Base-by-base conservation (phyloP, 2,113 vertebrate genomes). In the Talpa occidentalis region DNA sequence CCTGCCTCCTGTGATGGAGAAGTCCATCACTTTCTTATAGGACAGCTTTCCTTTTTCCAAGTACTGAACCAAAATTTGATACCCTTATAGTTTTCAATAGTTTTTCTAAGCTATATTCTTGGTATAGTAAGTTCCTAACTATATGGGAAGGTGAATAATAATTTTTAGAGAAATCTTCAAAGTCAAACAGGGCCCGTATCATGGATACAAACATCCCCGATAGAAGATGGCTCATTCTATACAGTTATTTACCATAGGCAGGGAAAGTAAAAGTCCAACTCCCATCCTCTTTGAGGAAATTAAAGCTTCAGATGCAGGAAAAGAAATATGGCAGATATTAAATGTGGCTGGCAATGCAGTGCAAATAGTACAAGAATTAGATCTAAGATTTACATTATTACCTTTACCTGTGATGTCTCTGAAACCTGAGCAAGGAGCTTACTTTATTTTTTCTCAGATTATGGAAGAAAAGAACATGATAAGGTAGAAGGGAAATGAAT, bases 101-200 rank as follows among this genome's bases (percentile, higher is more conserved):
- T 76, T 70, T 92, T 24, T 69, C 26, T 22, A 78, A 52, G 42
- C 28, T 81, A 69, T 76, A 70, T 73, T 73, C 54, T 88, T 72
- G 66, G n/a, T 37, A 52, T 79, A 82, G 56, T 59, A 88, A 40
- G 44, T 88, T 78, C 78, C 78, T 90, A 79, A 86, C 77, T 35
- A 94, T 42, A 59, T 60, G 14, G 30, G 42, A 90, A 73, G 21
- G 15, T 92, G 15, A 52, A 37, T 64, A 77, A 64, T 64, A 88
- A 93, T 15, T 88, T 88, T 49, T 44, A 86, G 35, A 93, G 52
- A 17, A 85, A 60, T 93, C 62, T 86, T 93, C 47, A 89, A 44
- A 78, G 44, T 35, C 49, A 47, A 16, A 78, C 19, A 47, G 28
- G 32, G 67, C 12, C 16, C 44, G n/a, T 1, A 67, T 67, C 22